Evolutionary conservation across 1,140 invertebrate genomes (phyloP), one percentile per base, ranked within the genome.

Genomic region (Leucophenga varia): DNA sequence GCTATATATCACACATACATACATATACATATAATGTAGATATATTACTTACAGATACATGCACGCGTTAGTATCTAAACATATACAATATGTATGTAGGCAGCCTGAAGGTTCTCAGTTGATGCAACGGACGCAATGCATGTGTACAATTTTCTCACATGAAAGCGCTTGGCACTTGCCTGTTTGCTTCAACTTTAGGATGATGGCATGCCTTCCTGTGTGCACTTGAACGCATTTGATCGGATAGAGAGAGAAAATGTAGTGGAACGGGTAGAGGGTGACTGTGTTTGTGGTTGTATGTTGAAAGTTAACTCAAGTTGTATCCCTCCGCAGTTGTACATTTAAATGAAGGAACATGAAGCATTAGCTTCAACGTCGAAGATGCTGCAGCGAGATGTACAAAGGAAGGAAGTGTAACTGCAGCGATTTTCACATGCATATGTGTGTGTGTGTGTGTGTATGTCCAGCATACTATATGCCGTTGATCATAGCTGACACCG

Each of bases 61-160:
- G n/a, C n/a, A n/a, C n/a, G n/a, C n/a, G n/a, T n/a, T n/a, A n/a
- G n/a, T n/a, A n/a, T n/a, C n/a, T n/a, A n/a, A n/a, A n/a, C n/a
- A n/a, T n/a, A n/a, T n/a, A n/a, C n/a, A n/a, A n/a, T n/a, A n/a
- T n/a, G n/a, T n/a, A n/a, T n/a, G 8, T 17, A 16, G 3, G 16
- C 9, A 10, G 48, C 57, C 55, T 47, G 46, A 65, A 65, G 61
- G 61, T 67, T 59, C 57, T 49, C 46, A 44, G 20, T 25, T 4
- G 41, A 37, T 38, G 53, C 50, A n/a, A n/a, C n/a, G n/a, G n/a
- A n/a, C n/a, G n/a, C n/a, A n/a, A n/a, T n/a, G 59, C 53, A 59
- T 57, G 63, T 68, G 63, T 47, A 59, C 63, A 67, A 67, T 67
- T 67, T 67, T 67, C 63, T 67, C 63, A 67, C 63, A 67, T 67